Conservation (phyloP, 2,113 vertebrate species). For the Sula dactylatra region DNA sequence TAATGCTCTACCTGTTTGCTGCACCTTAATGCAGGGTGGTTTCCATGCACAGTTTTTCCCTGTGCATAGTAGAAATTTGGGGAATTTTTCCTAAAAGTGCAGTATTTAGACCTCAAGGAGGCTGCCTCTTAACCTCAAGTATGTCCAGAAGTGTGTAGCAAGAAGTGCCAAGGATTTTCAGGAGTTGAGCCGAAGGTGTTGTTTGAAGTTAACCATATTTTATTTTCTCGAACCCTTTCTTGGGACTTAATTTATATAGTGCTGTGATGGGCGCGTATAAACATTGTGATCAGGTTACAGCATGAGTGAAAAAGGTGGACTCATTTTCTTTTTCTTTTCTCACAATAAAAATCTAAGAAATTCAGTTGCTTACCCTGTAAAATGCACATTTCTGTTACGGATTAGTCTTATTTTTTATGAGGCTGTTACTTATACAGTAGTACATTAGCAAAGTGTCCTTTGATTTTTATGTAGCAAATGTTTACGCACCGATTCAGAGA, state of each 20-base stretch:
- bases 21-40: background rate
- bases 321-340: slow-evolving; percentile 47
- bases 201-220: slow-evolving; percentile 76
- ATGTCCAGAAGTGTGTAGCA: background rate
- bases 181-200: slow-evolving; percentile 73
- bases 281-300: slow-evolving; percentile 70
- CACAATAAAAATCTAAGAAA: slow-evolving; percentile 56
- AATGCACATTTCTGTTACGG: slow-evolving; percentile 37
- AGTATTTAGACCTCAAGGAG: background rate
- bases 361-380: slow-evolving; percentile 43
- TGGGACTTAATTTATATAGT: slow-evolving; percentile 63
- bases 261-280: slow-evolving; percentile 67
- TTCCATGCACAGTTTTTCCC: background rate
- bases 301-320: slow-evolving; percentile 28
- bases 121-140: background rate
- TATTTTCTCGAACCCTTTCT: slow-evolving; percentile 68
- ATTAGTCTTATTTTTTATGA: slow-evolving; percentile 63
- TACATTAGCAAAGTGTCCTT: slow-evolving; percentile 66
- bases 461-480: slow-evolving; percentile 62
- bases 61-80: background rate
- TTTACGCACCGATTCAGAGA: background rate
- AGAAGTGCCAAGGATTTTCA: slow-evolving; percentile 47
- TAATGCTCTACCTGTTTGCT: background rate
- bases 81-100: background rate
- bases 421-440: slow-evolving; percentile 62